Evolutionary conservation across 2,888 invertebrate species (phyloP).

Genomic region (Thera obeliscata): DNA sequence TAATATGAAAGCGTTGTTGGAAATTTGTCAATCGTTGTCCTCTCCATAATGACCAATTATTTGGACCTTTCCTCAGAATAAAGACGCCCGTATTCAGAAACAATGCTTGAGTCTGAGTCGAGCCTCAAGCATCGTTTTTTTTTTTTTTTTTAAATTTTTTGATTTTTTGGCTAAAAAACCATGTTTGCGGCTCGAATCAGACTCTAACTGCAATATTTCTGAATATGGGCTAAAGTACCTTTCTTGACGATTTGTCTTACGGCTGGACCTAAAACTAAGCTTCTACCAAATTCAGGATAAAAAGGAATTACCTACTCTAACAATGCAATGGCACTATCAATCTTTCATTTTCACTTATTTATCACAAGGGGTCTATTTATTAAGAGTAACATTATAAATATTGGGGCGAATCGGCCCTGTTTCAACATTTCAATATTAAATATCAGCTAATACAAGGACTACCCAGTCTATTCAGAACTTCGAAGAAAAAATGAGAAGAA

Average conservation of each 20-base stretch:
- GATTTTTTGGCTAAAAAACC: no score
- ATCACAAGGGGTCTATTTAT: conserved; percentile 65
- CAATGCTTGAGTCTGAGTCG: no score
- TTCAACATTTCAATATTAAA: conserved; percentile 28
- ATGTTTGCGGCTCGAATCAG: no score
- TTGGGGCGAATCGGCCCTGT: conserved; percentile 44
- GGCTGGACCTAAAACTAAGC: not conserved
- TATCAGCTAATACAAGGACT: conserved; percentile 17
- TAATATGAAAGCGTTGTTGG: no score
- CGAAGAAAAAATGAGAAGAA: not conserved
- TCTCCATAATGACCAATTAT: no score
- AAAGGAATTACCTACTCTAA: conserved; percentile 39
- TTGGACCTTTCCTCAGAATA: no score
- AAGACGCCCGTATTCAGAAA: no score
- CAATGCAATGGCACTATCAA: conserved; percentile 69
- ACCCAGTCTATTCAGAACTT: not conserved
- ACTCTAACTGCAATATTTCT: no score
- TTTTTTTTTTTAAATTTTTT: no score
- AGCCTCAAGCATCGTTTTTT: no score
- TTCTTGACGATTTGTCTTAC: not conserved
- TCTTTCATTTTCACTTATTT: conserved; percentile 64
- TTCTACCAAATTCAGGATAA: conserved; percentile 2
- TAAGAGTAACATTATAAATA: conserved; percentile 36
- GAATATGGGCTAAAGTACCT: no score
- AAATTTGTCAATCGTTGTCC: no score